A percentile compares a stretch with the other conserved stretches of the same genome.
phyloP scores from a whole-genome alignment of 2,797 vertebrate species.

The Sebastes trivittatus region DNA sequence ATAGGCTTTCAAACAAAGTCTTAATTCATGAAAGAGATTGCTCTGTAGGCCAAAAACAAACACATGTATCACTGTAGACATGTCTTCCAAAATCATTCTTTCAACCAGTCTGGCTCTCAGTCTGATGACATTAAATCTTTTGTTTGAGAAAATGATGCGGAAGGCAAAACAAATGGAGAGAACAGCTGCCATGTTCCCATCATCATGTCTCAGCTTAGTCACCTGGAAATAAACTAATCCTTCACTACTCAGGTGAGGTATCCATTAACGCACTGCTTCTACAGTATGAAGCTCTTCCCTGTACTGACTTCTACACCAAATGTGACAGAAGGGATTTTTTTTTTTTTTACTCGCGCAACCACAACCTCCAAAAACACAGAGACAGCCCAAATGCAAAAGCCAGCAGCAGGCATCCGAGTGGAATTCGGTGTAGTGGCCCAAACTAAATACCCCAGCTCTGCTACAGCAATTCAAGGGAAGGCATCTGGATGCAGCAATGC shows the following conservation, averaged over 20 bases:
- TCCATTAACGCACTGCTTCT: not conserved
- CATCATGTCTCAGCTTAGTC: not conserved
- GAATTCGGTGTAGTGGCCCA: conserved; percentile 55
- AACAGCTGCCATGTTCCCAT: not conserved
- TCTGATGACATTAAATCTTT: not conserved
- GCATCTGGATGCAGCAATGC: conserved; percentile 70
- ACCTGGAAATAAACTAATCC: conserved; percentile 4
- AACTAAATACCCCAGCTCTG: conserved; percentile 59
- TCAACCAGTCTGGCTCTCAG: not conserved
- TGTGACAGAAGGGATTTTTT: not conserved
- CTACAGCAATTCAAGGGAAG: conserved; percentile 66
- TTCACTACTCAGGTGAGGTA: not conserved
- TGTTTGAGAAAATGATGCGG: not conserved
- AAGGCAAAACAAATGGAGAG: not conserved
- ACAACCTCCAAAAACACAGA: conserved; percentile 32
- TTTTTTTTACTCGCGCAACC: conserved; percentile 8
- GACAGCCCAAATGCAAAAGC: conserved; percentile 24
- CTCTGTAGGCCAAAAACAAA: not conserved
- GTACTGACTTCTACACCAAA: not conserved
- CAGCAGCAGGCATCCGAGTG: conserved; percentile 45
- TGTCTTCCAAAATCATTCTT: not conserved
- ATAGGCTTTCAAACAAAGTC: not conserved
- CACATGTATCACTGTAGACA: not conserved
- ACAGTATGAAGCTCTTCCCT: not conserved
- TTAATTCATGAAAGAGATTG: not conserved